phyloP scores from a whole-genome alignment of 2,888 invertebrate genomes.

The Drosophila meridionalis region DNA sequence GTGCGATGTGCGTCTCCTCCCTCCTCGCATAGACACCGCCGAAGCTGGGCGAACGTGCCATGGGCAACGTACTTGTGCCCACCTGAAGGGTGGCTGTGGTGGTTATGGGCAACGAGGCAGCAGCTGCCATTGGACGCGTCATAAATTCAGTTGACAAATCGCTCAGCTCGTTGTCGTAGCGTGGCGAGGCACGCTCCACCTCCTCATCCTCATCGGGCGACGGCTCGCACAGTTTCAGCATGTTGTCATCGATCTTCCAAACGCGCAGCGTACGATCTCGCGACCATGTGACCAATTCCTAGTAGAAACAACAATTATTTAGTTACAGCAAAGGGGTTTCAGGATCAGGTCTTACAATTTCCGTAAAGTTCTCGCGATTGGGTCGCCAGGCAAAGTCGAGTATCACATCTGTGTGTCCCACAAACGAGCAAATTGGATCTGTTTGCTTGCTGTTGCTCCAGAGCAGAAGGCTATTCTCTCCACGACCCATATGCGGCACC shows the following conservation, averaged over 20 bases:
- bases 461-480: conserved; percentile 92
- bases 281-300: conserved; percentile 96
- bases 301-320: not conserved
- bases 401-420: conserved; percentile 97
- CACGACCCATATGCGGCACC: conserved; percentile 95
- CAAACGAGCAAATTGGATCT: conserved; percentile 94
- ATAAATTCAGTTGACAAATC: conserved; percentile 73
- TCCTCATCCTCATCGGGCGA: conserved; percentile 67
- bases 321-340: not conserved
- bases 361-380: conserved; percentile 86
- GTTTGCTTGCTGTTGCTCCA: conserved; percentile 91
- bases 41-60: conserved; percentile 85
- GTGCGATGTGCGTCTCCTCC: conserved; percentile 82
- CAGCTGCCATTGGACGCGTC: conserved; percentile 54
- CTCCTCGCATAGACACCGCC: conserved; percentile 60
- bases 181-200: conserved; percentile 38
- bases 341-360: conserved; percentile 73
- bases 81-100: conserved; percentile 46
- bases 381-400: conserved; percentile 97
- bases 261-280: conserved; percentile 96
- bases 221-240: conserved; percentile 91
- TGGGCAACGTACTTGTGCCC: conserved; percentile 56
- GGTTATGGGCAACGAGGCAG: conserved; percentile 68
- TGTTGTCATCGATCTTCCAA: conserved; percentile 94
- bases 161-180: conserved; percentile 81